Percentiles rank a stretch among this genome's conserved stretches.
Evolutionary conservation across 2,888 invertebrate genomes (phyloP).

Genomic region (Capitulum mitella): DNA sequence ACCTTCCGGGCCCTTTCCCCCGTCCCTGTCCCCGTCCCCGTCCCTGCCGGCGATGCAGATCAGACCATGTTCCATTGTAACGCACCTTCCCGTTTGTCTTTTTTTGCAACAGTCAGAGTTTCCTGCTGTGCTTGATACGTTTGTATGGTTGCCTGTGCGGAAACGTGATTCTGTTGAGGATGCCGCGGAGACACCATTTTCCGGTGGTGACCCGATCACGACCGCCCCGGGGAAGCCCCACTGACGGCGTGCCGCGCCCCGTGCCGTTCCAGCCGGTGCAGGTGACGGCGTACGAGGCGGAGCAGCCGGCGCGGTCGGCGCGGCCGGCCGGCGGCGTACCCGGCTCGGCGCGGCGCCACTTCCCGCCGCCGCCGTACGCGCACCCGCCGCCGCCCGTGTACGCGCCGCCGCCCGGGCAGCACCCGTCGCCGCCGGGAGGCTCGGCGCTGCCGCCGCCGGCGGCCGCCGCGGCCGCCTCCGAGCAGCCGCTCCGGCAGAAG

Average conservation of each 20-base stretch:
- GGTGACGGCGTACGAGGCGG: background rate
- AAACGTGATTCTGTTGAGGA: no score
- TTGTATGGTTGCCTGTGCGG: no score
- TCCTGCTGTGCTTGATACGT: no score
- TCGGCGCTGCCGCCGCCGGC: background rate
- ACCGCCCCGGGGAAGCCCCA: background rate
- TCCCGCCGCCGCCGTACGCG: slow-evolving; percentile 16
- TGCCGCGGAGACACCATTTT: background rate
- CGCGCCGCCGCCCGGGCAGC: slow-evolving; percentile 2
- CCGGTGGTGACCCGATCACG: background rate
- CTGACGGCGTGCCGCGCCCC: background rate
- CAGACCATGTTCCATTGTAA: no score
- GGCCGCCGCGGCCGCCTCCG: background rate
- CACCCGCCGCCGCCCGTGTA: slow-evolving; percentile 18
- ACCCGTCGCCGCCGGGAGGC: slow-evolving; percentile 17
- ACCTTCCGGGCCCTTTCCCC: no score
- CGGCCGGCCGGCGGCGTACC: background rate
- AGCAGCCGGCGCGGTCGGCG: background rate
- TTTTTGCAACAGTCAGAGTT: no score
- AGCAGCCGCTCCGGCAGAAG: background rate
- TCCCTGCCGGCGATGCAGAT: no score
- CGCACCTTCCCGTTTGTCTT: no score
- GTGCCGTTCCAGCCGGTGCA: background rate
- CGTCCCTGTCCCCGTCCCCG: no score
- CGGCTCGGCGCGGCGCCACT: no score